Percentiles rank a stretch among this genome's conserved stretches.
Evolutionary conservation across 2,113 vertebrate genomes (phyloP).

Genomic region (Azemiops feae): DNA sequence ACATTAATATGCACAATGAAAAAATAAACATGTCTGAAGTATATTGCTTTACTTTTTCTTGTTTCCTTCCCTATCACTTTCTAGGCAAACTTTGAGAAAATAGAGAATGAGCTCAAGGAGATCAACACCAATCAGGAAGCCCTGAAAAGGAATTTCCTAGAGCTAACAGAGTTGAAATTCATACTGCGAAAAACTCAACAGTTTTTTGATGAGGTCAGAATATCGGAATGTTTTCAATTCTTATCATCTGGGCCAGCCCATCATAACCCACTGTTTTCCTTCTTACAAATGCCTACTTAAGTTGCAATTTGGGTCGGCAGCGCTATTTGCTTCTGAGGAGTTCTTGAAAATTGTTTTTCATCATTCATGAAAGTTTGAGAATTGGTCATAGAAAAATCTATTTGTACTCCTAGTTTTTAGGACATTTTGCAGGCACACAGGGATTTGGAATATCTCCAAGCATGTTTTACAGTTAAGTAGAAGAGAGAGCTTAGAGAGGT

Average conservation of each 20-base stretch:
- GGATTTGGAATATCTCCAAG: not conserved
- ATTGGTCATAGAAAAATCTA: slow-evolving; percentile 1
- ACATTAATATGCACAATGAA: not conserved
- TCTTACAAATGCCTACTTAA: slow-evolving; percentile 46
- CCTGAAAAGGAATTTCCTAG: slow-evolving; percentile 96
- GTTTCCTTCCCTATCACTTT: slow-evolving; percentile 7
- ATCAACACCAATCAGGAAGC: slow-evolving; percentile 99
- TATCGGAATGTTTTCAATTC: slow-evolving; percentile 48
- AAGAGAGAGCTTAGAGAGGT: not conserved
- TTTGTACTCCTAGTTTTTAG: not conserved
- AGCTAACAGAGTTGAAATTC: slow-evolving; percentile 96
- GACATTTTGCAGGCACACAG: not conserved
- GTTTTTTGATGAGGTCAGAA: slow-evolving; percentile 97
- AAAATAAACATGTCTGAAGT: not conserved
- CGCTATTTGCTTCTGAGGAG: slow-evolving; percentile 56
- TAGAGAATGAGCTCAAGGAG: slow-evolving; percentile 97
- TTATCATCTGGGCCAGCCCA: slow-evolving; percentile 43
- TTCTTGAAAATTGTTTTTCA: slow-evolving; percentile 51
- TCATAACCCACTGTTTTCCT: slow-evolving; percentile 56
- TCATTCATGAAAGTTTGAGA: slow-evolving; percentile 57
- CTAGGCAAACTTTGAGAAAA: slow-evolving; percentile 98
- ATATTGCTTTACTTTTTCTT: not conserved
- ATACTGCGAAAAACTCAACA: slow-evolving; percentile 98
- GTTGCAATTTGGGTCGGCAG: slow-evolving; percentile 56
- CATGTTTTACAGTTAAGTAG: not conserved